Conservation (phyloP, 1,140 invertebrate genomes). For the Zaprionus ornatus region DNA sequence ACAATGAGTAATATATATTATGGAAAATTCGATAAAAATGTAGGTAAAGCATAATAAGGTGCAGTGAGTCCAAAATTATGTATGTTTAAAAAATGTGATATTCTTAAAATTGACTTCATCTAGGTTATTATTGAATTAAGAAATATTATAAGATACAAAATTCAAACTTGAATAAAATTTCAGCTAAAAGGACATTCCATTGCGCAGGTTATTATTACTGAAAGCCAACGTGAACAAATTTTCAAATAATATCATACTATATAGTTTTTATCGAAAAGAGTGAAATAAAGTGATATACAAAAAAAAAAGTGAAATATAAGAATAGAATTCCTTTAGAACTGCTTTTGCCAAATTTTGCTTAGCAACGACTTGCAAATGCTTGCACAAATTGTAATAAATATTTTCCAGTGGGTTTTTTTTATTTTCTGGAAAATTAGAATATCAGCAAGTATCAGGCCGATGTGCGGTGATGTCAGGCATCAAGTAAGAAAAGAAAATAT, state of each 20-base stretch:
- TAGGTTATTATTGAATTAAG: constrained; percentile 32
- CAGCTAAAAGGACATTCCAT: constrained; percentile 76
- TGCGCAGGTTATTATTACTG: constrained; percentile 62
- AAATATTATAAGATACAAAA: constrained; percentile 38
- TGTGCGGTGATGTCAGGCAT: constrained; percentile 6
- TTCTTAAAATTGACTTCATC: constrained; percentile 42
- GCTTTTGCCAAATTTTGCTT: not conserved
- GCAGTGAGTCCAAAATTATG: constrained; percentile 18
- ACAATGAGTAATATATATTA: constrained; percentile 13
- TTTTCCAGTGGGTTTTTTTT: not conserved
- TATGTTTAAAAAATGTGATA: constrained; percentile 8
- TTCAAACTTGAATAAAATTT: constrained; percentile 54
- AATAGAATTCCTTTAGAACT: not conserved
- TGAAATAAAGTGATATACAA: constrained; percentile 35
- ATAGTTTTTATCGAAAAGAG: constrained; percentile 24
- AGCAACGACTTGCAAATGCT: not conserved
- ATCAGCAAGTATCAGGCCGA: constrained; percentile 13
- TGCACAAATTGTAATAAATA: not conserved
- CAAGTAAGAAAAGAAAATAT: constrained; percentile 1
- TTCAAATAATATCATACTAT: constrained; percentile 24
- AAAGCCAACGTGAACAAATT: constrained; percentile 57
- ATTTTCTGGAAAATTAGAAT: constrained; percentile 6
- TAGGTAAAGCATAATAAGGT: constrained; percentile 31
- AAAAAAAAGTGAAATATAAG: not conserved
- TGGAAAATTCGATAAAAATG: constrained; percentile 1